Evolutionary conservation across 35 echinoderm and acorn worm species (phyloP).

Genomic region (Strongylocentrotus purpuratus): DNA sequence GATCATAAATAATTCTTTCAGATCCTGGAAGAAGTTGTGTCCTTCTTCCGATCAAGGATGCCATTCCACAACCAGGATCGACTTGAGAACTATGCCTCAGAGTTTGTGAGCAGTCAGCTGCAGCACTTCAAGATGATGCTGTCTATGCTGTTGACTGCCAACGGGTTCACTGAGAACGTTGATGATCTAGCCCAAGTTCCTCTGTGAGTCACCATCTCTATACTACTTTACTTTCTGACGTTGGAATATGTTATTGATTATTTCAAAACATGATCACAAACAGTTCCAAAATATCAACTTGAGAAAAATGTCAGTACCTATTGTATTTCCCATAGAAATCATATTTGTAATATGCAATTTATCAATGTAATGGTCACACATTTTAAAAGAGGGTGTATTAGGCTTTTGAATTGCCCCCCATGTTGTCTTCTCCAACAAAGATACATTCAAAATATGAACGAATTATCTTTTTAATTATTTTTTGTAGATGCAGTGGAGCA

Average conservation of each 20-base stretch:
- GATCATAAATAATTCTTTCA: not conserved
- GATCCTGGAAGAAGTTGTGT: conserved; percentile 32
- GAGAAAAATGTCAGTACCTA: too few species aligned
- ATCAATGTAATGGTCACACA: too few species aligned
- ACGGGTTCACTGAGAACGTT: conserved; percentile 39
- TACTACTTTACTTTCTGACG: not conserved
- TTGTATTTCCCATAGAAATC: too few species aligned
- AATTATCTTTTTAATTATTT: too few species aligned
- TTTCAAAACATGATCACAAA: too few species aligned
- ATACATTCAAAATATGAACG: too few species aligned
- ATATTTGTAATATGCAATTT: too few species aligned
- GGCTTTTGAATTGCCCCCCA: too few species aligned
- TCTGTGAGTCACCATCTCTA: conserved; percentile 27
- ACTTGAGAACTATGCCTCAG: conserved; percentile 58
- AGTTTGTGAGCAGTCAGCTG: conserved; percentile 66
- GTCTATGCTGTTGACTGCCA: conserved; percentile 35
- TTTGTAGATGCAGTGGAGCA: not conserved
- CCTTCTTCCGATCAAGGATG: conserved; percentile 46
- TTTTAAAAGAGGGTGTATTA: too few species aligned
- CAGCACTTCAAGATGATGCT: conserved; percentile 58
- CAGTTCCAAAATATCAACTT: too few species aligned
- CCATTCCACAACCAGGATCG: conserved; percentile 51
- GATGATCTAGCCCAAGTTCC: conserved; percentile 31
- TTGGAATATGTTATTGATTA: too few species aligned
- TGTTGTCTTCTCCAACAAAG: too few species aligned